These are phyloP conservation scores for Trematomus loennbergii DNA, from an alignment of 2,113 vertebrate species.

Conservation along the genomic window DNA sequence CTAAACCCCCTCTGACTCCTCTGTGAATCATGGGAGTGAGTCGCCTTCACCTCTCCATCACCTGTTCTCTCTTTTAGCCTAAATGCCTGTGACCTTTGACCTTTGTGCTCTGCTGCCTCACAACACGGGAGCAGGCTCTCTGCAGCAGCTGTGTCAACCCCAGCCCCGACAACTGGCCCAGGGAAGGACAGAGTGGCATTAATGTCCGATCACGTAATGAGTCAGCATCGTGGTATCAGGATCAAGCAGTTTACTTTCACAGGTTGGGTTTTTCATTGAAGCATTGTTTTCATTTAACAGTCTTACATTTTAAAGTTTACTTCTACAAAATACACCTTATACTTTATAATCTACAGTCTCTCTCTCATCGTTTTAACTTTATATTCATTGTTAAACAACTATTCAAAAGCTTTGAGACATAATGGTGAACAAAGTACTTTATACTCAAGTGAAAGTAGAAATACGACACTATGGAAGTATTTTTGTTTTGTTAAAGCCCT, in stretches of 20 bases:
- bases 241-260: conserved; percentile 18
- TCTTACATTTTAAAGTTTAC: background rate
- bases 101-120: conserved; percentile 76
- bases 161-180: conserved; percentile 81
- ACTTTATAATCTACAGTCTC: no score
- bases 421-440: no score
- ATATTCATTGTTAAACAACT: no score
- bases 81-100: conserved; percentile 80
- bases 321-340: no score
- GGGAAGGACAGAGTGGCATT: conserved; percentile 76
- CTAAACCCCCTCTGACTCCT: conserved; percentile 24
- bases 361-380: no score
- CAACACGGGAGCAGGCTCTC: conserved; percentile 71
- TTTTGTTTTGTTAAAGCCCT: no score
- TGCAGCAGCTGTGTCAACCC: conserved; percentile 86
- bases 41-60: conserved; percentile 75
- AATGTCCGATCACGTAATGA: conserved; percentile 72
- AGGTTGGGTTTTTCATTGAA: background rate
- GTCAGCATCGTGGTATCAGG: conserved; percentile 60
- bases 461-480: background rate
- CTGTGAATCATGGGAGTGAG: conserved; percentile 31
- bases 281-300: background rate
- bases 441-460: no score
- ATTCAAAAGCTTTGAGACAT: no score
- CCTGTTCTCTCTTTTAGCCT: conserved; percentile 83